These are phyloP conservation scores for Huso huso DNA, from an alignment of 2,797 vertebrate genomes.

Conservation along the genomic window DNA sequence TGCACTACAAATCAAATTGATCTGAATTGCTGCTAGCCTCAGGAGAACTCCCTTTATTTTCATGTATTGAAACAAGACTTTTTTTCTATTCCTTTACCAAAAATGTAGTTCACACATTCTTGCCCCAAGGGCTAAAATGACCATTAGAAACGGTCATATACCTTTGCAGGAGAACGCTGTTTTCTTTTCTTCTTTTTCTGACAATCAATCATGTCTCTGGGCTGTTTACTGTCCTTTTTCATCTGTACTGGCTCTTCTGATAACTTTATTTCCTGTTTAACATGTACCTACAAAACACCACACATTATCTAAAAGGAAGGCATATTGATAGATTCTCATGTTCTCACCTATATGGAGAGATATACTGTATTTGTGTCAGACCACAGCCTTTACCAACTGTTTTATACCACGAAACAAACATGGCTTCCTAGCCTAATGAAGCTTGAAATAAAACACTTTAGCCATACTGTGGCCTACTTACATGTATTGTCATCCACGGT, in stretches of 20 bases:
- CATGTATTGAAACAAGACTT: too few relatives aligned
- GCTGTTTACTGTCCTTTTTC: slow-evolving; percentile 85
- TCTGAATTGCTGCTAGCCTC: too few relatives aligned
- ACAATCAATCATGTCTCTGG: slow-evolving; percentile 78
- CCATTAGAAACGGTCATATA: slow-evolving; percentile 28
- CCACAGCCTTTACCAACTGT: too few relatives aligned
- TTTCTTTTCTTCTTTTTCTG: slow-evolving; percentile 98
- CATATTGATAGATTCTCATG: background rate
- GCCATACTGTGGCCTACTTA: too few relatives aligned
- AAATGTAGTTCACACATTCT: background rate
- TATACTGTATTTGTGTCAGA: too few relatives aligned
- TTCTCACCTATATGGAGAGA: too few relatives aligned
- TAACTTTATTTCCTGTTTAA: slow-evolving; percentile 96
- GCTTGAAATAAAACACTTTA: too few relatives aligned
- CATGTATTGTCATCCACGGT: too few relatives aligned
- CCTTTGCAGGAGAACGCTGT: slow-evolving; percentile 96
- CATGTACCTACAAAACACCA: slow-evolving; percentile 71
- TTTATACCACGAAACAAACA: too few relatives aligned
- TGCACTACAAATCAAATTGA: too few relatives aligned
- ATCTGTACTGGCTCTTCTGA: slow-evolving; percentile 72
- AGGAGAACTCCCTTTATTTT: too few relatives aligned
- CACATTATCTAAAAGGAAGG: slow-evolving; percentile 19
- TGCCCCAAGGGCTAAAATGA: slow-evolving; percentile 10
- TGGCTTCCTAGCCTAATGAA: too few relatives aligned
- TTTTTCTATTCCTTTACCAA: background rate